A percentile compares a stretch with the other conserved stretches of the same genome.
phyloP scores from a whole-genome alignment of 2,797 vertebrate genomes.

The Spinus olivaceus region DNA sequence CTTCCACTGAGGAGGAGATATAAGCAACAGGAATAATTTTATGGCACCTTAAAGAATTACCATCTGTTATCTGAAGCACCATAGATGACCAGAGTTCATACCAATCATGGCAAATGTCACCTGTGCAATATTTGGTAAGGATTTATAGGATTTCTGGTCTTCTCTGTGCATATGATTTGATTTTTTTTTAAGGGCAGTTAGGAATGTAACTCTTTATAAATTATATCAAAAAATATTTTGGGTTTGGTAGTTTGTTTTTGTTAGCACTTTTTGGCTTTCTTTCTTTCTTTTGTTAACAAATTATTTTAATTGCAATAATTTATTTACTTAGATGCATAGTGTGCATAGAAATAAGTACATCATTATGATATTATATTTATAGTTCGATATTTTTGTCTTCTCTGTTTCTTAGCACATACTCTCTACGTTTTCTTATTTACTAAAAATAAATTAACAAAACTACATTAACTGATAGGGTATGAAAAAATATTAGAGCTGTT shows the following conservation, averaged over 20 bases:
- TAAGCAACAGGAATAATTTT: not conserved
- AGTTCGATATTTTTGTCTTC: not conserved
- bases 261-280: not conserved
- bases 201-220: not conserved
- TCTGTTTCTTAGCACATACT: not conserved
- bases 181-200: not conserved
- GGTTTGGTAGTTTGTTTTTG: not conserved
- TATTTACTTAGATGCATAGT: not conserved
- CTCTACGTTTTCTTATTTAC: not conserved
- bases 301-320: not conserved
- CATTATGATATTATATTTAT: not conserved
- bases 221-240: fast-evolving
- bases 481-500: not conserved
- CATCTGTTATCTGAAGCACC: not conserved
- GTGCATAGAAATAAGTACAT: not conserved
- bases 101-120: not conserved
- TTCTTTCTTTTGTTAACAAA: not conserved
- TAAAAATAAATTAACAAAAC: not conserved
- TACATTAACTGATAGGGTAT: not conserved
- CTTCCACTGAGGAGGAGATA: not conserved
- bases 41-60: not conserved
- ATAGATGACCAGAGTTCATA: not conserved
- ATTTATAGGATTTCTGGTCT: not conserved
- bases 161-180: not conserved
- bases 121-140: not conserved